Conservation (phyloP, 2,113 vertebrate species). For the Balaenoptera acutorostrata region DNA sequence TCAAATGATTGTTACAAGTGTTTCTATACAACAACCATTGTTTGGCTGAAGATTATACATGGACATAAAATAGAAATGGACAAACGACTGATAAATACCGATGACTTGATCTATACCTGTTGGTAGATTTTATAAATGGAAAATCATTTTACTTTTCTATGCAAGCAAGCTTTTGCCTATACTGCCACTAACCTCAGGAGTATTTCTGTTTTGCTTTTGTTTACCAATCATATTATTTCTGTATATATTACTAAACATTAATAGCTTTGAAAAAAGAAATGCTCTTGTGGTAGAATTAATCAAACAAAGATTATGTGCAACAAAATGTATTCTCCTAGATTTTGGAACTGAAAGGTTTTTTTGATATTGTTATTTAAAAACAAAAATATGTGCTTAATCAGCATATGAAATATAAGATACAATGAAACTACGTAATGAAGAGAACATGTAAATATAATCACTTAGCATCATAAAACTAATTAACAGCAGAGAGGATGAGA, state of each 20-base stretch:
- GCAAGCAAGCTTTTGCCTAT: background rate
- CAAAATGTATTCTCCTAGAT: background rate
- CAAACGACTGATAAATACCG: background rate
- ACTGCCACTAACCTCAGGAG: background rate
- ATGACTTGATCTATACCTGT: background rate
- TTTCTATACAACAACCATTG: background rate
- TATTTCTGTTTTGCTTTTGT: background rate
- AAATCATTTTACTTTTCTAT: background rate
- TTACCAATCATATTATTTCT: background rate
- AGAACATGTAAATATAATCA: slow-evolving; percentile 48
- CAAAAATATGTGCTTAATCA: slow-evolving; percentile 47
- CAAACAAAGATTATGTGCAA: background rate
- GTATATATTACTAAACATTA: slow-evolving; percentile 5
- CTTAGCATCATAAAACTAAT: slow-evolving; percentile 33
- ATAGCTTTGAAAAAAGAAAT: background rate
- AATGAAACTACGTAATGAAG: slow-evolving; percentile 25
- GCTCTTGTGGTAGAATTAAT: background rate
- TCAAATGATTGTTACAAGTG: background rate
- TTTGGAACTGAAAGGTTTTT: background rate
- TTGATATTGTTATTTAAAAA: slow-evolving; percentile 41
- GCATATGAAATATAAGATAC: slow-evolving; percentile 15
- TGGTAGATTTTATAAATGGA: slow-evolving; percentile 1
- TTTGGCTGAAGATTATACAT: background rate
- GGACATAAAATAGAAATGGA: background rate
- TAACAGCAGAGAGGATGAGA: slow-evolving; percentile 26